Conservation (phyloP, 2,888 invertebrate genomes). For the Plemyria rubiginata region DNA sequence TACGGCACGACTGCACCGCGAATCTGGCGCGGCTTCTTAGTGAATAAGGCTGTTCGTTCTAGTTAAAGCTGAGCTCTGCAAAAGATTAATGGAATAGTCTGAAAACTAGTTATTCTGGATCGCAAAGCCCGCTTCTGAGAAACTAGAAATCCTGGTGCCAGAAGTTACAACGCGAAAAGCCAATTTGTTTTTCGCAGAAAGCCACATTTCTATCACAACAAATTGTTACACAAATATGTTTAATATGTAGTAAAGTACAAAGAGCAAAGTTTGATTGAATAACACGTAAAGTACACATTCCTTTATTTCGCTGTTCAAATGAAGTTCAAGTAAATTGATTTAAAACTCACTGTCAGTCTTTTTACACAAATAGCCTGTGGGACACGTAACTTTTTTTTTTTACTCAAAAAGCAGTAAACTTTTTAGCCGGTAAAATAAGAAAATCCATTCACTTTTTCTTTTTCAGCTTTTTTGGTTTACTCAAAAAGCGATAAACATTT, state of each 20-base stretch:
- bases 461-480: no score
- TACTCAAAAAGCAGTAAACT: no score
- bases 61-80: constrained; percentile 1
- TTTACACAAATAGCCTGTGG: no score
- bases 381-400: no score
- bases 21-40: neutral
- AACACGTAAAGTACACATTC: no score
- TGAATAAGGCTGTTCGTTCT: constrained; percentile 1
- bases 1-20: neutral
- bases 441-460: no score
- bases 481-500: no score
- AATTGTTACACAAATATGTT: neutral
- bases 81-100: constrained; percentile 14
- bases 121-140: constrained; percentile 3
- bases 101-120: constrained; percentile 9
- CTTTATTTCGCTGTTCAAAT: no score
- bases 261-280: neutral
- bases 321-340: no score
- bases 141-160: constrained; percentile 1
- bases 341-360: no score
- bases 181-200: constrained; percentile 1
- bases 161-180: neutral
- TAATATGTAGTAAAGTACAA: neutral
- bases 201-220: neutral
- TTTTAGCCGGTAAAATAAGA: no score